Evolutionary conservation across 1,140 invertebrate species (phyloP).

Genomic region (Microplitis mediator): DNA sequence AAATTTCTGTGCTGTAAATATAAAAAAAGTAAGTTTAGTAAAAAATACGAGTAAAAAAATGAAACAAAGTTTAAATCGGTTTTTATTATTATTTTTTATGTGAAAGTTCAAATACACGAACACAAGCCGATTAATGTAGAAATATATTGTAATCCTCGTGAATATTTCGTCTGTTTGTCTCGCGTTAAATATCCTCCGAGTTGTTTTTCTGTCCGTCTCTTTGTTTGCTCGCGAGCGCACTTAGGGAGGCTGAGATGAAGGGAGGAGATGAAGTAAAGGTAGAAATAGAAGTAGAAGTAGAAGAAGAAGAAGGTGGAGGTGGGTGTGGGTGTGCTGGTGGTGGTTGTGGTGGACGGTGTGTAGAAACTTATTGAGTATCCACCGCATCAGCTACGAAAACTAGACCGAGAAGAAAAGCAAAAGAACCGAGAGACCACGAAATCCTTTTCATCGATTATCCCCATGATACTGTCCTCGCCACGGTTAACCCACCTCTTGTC

Average conservation of each 20-base stretch:
- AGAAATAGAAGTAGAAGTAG: too few species aligned
- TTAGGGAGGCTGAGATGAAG: too few species aligned
- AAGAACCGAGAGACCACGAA: conserved; percentile 2
- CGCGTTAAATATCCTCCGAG: background rate
- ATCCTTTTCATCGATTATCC: conserved; percentile 31
- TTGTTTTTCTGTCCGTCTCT: background rate
- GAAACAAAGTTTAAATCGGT: background rate
- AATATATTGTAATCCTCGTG: conserved; percentile 9
- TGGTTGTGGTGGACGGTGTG: conserved; percentile 11
- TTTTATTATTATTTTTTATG: conserved; percentile 11
- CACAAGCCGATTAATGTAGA: conserved; percentile 14
- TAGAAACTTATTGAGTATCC: conserved; percentile 9
- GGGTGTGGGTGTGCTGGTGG: background rate
- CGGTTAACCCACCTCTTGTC: conserved; percentile 17
- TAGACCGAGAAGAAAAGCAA: too few species aligned
- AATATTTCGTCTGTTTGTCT: conserved; percentile 11
- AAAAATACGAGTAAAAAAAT: background rate
- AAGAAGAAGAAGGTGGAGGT: background rate
- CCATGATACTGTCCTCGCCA: conserved; percentile 15
- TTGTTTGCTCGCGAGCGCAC: background rate
- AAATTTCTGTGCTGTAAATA: conserved; percentile 6
- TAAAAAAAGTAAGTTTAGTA: background rate
- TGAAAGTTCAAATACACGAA: conserved; percentile 13
- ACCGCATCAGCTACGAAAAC: background rate
- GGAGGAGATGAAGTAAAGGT: too few species aligned